Evolutionary conservation across 2,888 invertebrate species (phyloP).

Genomic region (Sesia bembeciformis): DNA sequence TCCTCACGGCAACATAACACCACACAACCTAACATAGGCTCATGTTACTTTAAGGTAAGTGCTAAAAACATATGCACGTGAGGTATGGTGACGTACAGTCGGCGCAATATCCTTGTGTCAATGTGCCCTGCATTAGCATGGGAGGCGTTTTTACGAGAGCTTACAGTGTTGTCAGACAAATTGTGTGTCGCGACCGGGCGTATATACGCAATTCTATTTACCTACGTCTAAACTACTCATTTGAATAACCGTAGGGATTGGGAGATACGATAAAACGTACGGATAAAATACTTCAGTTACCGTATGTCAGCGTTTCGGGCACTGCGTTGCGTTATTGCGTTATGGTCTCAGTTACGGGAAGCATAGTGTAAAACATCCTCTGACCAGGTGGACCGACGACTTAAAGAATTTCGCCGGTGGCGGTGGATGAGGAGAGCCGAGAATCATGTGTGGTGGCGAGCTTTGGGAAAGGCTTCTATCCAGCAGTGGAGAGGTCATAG

Average conservation of each 20-base stretch:
- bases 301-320: too few species aligned
- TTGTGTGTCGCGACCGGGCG: slow-evolving; percentile 13
- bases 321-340: too few species aligned
- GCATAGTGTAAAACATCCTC: too few species aligned
- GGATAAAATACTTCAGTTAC: neutral
- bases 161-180: slow-evolving; percentile 11
- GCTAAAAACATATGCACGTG: neutral
- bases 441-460: too few species aligned
- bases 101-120: neutral
- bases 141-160: slow-evolving; percentile 23
- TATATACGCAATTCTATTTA: slow-evolving; percentile 22
- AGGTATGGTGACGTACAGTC: neutral
- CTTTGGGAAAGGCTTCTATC: too few species aligned
- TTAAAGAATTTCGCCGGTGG: too few species aligned
- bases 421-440: too few species aligned
- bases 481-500: too few species aligned
- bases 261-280: neutral
- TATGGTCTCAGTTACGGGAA: too few species aligned
- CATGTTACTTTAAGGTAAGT: neutral
- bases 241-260: slow-evolving; percentile 45
- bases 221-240: slow-evolving; percentile 54
- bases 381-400: too few species aligned
- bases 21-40: neutral
- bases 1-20: neutral
- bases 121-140: slow-evolving; percentile 8